Conservation (phyloP, 2,113 vertebrate genomes). For the Corythaeola cristata region DNA sequence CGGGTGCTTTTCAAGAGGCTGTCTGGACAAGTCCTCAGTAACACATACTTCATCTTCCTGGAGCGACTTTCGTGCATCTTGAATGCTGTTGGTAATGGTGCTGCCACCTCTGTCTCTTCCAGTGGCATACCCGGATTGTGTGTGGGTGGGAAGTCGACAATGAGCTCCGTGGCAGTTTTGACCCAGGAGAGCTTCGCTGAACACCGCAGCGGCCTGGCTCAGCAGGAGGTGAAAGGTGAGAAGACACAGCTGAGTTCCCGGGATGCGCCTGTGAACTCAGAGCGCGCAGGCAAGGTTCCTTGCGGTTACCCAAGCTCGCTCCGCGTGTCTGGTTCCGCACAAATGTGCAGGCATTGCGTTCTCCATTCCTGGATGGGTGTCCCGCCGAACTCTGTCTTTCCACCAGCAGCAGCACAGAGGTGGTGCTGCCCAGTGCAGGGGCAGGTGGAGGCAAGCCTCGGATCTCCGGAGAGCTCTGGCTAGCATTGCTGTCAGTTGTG, state of each 20-base stretch:
- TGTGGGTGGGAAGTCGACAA: conserved; percentile 92
- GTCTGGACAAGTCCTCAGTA: neutral
- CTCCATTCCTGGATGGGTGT: neutral
- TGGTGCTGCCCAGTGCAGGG: neutral
- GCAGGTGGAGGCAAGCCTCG: neutral
- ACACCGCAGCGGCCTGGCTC: conserved; percentile 94
- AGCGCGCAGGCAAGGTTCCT: neutral
- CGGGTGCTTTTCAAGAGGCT: neutral
- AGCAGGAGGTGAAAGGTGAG: conserved; percentile 90
- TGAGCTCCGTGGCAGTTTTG: conserved; percentile 99
- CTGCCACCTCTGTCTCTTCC: neutral
- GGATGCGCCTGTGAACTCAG: neutral
- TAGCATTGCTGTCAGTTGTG: neutral
- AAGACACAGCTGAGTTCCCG: neutral
- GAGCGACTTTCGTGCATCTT: neutral
- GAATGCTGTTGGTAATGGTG: neutral
- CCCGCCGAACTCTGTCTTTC: neutral
- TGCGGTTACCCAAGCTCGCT: neutral
- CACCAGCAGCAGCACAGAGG: neutral
- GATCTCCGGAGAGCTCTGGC: neutral
- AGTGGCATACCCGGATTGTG: conserved; percentile 96
- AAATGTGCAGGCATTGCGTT: neutral
- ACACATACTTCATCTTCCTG: neutral
- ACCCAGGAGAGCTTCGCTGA: conserved; percentile 99
- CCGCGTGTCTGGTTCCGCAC: neutral